phyloP scores from a whole-genome alignment of 1,140 invertebrate species.

The Notospermus geniculatus region DNA sequence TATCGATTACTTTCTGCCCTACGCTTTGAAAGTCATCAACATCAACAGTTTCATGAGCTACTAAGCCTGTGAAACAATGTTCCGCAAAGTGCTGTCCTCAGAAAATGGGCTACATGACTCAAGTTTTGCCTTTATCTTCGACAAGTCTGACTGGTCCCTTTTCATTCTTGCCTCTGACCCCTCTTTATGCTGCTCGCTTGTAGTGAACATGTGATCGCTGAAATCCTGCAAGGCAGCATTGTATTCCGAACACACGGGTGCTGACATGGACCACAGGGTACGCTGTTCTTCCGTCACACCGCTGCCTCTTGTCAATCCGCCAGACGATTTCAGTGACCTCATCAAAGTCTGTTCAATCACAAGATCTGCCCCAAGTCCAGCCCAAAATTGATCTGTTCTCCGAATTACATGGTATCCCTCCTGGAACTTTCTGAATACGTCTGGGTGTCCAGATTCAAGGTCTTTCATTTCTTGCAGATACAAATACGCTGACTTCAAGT shows the following conservation, averaged over 20 bases:
- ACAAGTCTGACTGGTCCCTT: too few species aligned
- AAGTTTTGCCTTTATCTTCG: slow-evolving; percentile 9
- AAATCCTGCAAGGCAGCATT: slow-evolving; percentile 27
- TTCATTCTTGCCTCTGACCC: too few species aligned
- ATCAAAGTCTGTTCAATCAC: slow-evolving; percentile 6
- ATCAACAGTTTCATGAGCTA: slow-evolving; percentile 16
- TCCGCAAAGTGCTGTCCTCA: slow-evolving; percentile 14
- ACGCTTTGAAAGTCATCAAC: slow-evolving; percentile 16
- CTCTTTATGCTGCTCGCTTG: too few species aligned
- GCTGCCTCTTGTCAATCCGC: slow-evolving; percentile 13
- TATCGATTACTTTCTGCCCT: slow-evolving; percentile 18
- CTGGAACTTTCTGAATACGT: slow-evolving; percentile 34
- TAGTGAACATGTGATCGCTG: slow-evolving; percentile 15
- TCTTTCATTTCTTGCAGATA: slow-evolving; percentile 55
- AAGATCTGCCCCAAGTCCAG: background rate
- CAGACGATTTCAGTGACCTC: background rate
- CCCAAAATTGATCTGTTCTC: background rate
- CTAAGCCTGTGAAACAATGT: slow-evolving; percentile 21
- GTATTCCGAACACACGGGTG: slow-evolving; percentile 23
- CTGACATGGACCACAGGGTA: slow-evolving; percentile 25
- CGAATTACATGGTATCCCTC: slow-evolving; percentile 17
- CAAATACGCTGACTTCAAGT: slow-evolving; percentile 55
- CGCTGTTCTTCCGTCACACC: slow-evolving; percentile 29
- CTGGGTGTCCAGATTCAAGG: slow-evolving; percentile 23
- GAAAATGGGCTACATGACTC: slow-evolving; percentile 19